Evolutionary conservation across 2,888 invertebrate species (phyloP), one percentile per base, ranked within the genome.

Genomic region (Coremacera marginata): DNA sequence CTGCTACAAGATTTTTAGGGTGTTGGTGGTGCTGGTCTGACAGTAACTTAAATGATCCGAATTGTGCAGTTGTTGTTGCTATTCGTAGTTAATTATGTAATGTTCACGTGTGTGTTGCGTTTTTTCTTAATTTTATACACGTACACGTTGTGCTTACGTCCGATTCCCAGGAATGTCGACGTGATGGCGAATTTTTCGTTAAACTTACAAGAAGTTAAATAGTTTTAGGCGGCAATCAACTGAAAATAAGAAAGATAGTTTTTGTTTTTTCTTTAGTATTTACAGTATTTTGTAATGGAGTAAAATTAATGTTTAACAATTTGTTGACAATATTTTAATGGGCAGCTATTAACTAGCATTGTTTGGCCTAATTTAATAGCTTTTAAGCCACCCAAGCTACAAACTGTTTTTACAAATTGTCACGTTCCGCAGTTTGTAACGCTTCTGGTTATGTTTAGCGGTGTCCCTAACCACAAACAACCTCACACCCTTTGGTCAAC

Each of bases 121-220:
- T 87, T 87, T 85, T 87, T 87, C 82, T 87, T 87, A 81, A 87
- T 83, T 83, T 87, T 87, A 81, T 87, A 87, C 82, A 87, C 87
- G 86, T 87, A 86, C 84, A 83, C 81, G 80, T 84, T 86, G 86
- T 86, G 86, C 84, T 86, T 84, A 82, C 78, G 83, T 81, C 83
- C 81, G 82, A 83, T 82, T 81, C 82, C 82, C 80, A 84, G 84
- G 84, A 85, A 84, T 84, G 83, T 83, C 86, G 87, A 84, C 87
- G 87, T 87, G 87, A 85, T 87, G 87, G 87, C 87, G 84, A 87
- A 85, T 87, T 84, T 86, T 87, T 78, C 67, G 76, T 75, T 62
- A 82, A 82, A 79, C 81, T 80, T 78, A 78, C 76, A 81, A 75
- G 25, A 72, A 62, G 44, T 31, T 63, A 31, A 31, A 27, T 63